Base-by-base conservation (phyloP, 2,113 vertebrate species). In the Argyrosomus japonicus region DNA sequence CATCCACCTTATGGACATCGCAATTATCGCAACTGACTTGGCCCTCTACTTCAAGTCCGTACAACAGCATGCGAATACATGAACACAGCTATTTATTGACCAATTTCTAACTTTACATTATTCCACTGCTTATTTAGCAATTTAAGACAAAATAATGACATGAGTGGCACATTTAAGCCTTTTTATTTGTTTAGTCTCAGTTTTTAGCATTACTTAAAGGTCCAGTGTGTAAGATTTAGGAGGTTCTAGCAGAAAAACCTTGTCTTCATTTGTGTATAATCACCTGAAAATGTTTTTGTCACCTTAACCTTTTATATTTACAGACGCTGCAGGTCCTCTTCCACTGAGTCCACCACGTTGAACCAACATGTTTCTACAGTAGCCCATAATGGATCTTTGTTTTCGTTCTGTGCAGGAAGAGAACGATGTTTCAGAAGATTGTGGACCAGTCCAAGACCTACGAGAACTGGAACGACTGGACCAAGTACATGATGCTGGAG, bases 41-140 rank as follows among this genome's bases (percentile, higher is more conserved):
- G 95, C 95, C 47, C 95, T 96, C 70, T 96, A 96, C 91, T 96
- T 96, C 89, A 96, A 96, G 95, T 96, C 77, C 92, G 95, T 87
- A 12, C 9, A 14, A 3, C 29, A 6, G 36, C 43, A 5, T 8
- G 2, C 15, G 6, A 11, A 64, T 1, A 14, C 25, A 29, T 58
- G 2, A 7, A 40, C 18, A 36, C 25, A 7, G 47, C 15, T 43
- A 19, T 63, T 29, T 5, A 68, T 29, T 29, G 25, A 29, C 21
- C 5, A 6, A 25, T 15, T 11, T 53, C n/a, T 9, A 25, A 23
- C 6, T 29, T 14, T 23, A n/a, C 7, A 47, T 47, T 17, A 11
- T 61, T 36, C 21, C 29, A 61, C 47, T 21, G 57, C 43, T 32
- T 53, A 13, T 69, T 50, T 8, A 17, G 23, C 23, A 6, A 6